These are phyloP conservation scores for Rhynchotus rufescens DNA, from an alignment of 2,797 vertebrate genomes.

Conservation along the genomic window DNA sequence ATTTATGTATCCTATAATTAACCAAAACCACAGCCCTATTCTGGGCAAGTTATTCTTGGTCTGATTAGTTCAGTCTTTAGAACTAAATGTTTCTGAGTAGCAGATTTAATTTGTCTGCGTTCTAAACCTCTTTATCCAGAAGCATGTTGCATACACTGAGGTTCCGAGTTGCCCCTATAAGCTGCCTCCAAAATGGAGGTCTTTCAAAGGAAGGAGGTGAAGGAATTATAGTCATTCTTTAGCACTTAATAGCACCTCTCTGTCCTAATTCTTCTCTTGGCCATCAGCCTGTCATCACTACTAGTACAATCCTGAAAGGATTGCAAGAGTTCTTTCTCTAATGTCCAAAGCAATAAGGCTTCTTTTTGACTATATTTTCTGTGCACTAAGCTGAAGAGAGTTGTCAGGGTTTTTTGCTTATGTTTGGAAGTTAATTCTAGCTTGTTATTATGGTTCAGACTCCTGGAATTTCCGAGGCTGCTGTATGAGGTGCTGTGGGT, in stretches of 20 bases:
- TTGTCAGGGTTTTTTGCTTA: not conserved
- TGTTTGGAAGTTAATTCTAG: not conserved
- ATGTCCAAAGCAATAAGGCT: not conserved
- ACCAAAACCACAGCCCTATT: not conserved
- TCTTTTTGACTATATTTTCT: not conserved
- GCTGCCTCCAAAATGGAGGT: not conserved
- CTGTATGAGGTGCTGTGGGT: not conserved
- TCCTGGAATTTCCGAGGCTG: not conserved
- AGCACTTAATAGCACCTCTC: not conserved
- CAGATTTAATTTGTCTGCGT: not conserved
- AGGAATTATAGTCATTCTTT: not conserved
- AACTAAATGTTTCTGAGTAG: not conserved
- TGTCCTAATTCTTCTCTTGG: not conserved
- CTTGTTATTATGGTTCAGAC: not conserved
- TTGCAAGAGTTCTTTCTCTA: not conserved
- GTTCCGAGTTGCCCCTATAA: not conserved
- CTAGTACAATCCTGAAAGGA: not conserved
- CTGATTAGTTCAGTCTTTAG: not conserved
- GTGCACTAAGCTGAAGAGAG: not conserved
- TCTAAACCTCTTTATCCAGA: not conserved
- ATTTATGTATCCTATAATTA: not conserved
- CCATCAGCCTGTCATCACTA: not conserved
- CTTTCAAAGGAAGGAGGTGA: not conserved
- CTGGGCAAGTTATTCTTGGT: not conserved
- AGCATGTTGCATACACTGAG: accelerated